Conservation (phyloP, 2,888 invertebrate species). For the Diabrotica balteata region DNA sequence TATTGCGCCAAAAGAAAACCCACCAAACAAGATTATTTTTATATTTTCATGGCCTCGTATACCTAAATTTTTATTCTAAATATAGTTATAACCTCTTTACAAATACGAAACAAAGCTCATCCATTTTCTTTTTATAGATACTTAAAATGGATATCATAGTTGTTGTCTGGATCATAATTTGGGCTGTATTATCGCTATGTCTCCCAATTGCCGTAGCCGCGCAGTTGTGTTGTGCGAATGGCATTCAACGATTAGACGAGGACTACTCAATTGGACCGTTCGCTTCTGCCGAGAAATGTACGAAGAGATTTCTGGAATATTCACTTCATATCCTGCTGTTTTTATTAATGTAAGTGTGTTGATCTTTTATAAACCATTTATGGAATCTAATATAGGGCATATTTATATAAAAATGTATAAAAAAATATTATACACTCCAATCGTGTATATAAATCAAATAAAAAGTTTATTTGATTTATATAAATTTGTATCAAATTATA, state of each 20-base stretch:
- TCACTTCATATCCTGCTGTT: conserved; percentile 45
- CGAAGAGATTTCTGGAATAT: conserved; percentile 35
- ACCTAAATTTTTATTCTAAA: too few relatives aligned
- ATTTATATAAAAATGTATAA: too few relatives aligned
- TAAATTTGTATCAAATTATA: too few relatives aligned
- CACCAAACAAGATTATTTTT: too few relatives aligned
- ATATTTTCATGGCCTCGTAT: too few relatives aligned
- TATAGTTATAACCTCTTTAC: too few relatives aligned
- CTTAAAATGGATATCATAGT: conserved; percentile 51
- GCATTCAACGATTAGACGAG: conserved; percentile 46
- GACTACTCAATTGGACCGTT: conserved; percentile 45
- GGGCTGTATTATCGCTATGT: conserved; percentile 49
- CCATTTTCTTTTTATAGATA: conserved; percentile 41
- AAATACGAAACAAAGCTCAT: neutral
- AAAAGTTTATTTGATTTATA: too few relatives aligned
- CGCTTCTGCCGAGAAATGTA: conserved; percentile 37
- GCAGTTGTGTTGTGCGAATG: conserved; percentile 47
- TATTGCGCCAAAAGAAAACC: too few relatives aligned
- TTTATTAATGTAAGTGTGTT: conserved; percentile 48
- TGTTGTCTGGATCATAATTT: conserved; percentile 51
- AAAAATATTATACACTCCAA: neutral
- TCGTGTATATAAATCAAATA: too few relatives aligned
- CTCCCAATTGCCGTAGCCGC: conserved; percentile 44
- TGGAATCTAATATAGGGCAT: too few relatives aligned
- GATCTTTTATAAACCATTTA: neutral